These are phyloP conservation scores for Tiliqua scincoides DNA, from an alignment of 2,113 vertebrate species.

Conservation along the genomic window DNA sequence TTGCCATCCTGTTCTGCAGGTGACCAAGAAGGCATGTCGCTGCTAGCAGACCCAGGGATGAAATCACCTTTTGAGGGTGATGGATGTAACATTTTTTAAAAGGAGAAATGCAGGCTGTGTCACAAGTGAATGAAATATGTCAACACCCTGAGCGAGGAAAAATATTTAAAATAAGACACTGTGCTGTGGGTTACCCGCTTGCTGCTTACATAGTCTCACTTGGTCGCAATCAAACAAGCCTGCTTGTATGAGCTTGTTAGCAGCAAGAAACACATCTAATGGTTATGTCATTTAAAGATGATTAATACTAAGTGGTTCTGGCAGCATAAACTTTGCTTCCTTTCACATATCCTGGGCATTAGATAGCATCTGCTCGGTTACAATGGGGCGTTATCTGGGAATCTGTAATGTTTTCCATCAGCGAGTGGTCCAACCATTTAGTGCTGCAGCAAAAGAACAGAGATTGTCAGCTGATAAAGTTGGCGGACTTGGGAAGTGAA, in stretches of 20 bases:
- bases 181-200: slow-evolving; percentile 49
- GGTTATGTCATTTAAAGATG: slow-evolving; percentile 70
- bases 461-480: background rate
- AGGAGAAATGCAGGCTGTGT: slow-evolving; percentile 69
- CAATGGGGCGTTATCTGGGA: slow-evolving; percentile 52
- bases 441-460: rapidly evolving
- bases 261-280: slow-evolving; percentile 71
- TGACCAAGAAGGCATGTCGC: slow-evolving; percentile 53
- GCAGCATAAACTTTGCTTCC: slow-evolving; percentile 67
- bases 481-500: background rate
- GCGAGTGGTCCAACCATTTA: slow-evolving; percentile 19
- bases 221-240: slow-evolving; percentile 54
- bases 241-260: slow-evolving; percentile 77
- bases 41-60: background rate
- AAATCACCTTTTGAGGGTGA: slow-evolving; percentile 60
- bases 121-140: slow-evolving; percentile 67
- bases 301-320: slow-evolving; percentile 78
- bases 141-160: slow-evolving; percentile 66
- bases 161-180: slow-evolving; percentile 73
- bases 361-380: slow-evolving; percentile 72
- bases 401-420: slow-evolving; percentile 65
- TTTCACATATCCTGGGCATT: slow-evolving; percentile 67
- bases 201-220: slow-evolving; percentile 40
- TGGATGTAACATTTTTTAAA: slow-evolving; percentile 48
- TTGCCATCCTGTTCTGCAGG: slow-evolving; percentile 49